Conservation (phyloP, 1,140 invertebrate species). For the Pomacea maculata region DNA sequence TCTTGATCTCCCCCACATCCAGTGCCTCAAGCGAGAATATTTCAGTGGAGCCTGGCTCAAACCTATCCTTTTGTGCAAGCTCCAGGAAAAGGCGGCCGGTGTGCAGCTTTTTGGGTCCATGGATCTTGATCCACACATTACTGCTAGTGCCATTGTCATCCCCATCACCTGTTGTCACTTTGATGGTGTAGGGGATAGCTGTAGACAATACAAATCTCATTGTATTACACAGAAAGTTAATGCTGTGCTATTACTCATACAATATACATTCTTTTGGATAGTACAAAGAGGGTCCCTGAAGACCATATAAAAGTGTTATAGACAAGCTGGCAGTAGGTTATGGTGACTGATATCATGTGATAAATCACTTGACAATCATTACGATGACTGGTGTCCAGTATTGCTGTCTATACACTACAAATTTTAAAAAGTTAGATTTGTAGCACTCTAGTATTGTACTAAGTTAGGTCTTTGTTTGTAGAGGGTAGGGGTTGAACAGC, state of each 20-base stretch:
- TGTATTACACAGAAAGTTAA: too few species aligned
- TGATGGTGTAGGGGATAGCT: slow-evolving; percentile 65
- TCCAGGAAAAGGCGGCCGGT: slow-evolving; percentile 60
- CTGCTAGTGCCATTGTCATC: slow-evolving; percentile 62
- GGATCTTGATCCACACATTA: slow-evolving; percentile 61
- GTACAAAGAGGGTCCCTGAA: too few species aligned
- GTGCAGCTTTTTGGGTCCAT: slow-evolving; percentile 51
- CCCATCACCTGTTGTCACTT: slow-evolving; percentile 59
- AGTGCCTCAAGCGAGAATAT: slow-evolving; percentile 62
- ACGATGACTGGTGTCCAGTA: not conserved
- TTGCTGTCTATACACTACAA: not conserved
- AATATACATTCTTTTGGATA: too few species aligned
- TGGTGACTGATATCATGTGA: too few species aligned
- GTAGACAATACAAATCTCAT: slow-evolving; percentile 24
- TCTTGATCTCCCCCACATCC: slow-evolving; percentile 62
- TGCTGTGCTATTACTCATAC: too few species aligned
- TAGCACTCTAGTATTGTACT: too few species aligned
- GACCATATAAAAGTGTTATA: too few species aligned
- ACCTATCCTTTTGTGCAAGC: slow-evolving; percentile 55
- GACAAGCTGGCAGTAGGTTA: too few species aligned
- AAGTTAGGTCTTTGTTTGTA: too few species aligned
- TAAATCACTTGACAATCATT: not conserved
- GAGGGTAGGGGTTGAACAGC: too few species aligned
- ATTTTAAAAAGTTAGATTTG: too few species aligned
- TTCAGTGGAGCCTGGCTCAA: slow-evolving; percentile 61